Conservation (phyloP, 2,888 invertebrate genomes). For the Aphidius colemani region DNA sequence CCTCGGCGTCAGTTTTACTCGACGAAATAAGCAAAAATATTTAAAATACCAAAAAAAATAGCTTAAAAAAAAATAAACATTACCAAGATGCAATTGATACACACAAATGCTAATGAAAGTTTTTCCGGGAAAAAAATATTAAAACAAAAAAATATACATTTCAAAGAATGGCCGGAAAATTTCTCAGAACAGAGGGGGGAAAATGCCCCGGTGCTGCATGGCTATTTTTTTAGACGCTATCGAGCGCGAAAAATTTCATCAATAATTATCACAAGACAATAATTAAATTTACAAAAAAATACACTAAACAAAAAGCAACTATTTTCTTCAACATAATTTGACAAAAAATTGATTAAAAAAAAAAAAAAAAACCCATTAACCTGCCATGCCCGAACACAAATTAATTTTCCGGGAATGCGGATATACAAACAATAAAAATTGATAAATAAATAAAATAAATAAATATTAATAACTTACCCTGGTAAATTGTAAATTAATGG, state of each 20-base stretch:
- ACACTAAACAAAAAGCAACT: neutral
- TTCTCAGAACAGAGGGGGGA: neutral
- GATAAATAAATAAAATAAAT: too few species aligned
- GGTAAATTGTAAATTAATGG: too few species aligned
- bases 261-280: too few species aligned
- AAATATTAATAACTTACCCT: too few species aligned
- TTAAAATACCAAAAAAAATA: neutral
- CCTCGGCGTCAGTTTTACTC: neutral
- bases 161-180: too few species aligned
- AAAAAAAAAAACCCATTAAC: neutral
- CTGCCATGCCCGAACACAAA: too few species aligned
- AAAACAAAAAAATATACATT: too few species aligned
- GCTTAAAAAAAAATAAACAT: neutral
- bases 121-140: neutral
- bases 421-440: too few species aligned
- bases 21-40: neutral
- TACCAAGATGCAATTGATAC: neutral
- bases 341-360: neutral
- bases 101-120: neutral
- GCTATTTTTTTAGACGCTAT: slow-evolving; percentile 28
- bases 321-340: neutral
- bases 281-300: too few species aligned
- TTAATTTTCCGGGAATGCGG: too few species aligned
- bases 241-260: slow-evolving; percentile 19
- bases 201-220: slow-evolving; percentile 30